Percentiles rank a stretch among this genome's conserved stretches.
Conservation (phyloP, 2,888 invertebrate genomes). For the Thymelicus lineola region DNA sequence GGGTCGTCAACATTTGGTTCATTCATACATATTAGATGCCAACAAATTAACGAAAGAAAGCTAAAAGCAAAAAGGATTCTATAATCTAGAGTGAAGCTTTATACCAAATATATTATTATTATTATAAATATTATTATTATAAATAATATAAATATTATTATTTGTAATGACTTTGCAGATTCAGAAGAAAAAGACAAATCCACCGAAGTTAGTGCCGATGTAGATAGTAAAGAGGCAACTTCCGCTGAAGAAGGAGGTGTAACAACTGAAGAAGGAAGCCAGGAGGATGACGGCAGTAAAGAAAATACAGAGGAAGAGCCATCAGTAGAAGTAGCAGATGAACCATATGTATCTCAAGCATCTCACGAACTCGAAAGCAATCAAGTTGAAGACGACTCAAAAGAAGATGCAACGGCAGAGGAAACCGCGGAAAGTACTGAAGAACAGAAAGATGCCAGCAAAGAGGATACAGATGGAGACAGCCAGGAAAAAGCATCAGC, state of each 20-base stretch:
- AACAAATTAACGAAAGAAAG: no score
- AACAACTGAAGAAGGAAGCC: slow-evolving; percentile 57
- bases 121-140: no score
- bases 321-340: slow-evolving; percentile 78
- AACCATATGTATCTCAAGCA: slow-evolving; percentile 76
- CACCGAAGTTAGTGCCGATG: slow-evolving; percentile 78
- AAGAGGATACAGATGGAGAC: slow-evolving; percentile 60
- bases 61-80: no score
- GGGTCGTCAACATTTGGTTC: no score
- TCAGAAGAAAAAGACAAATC: slow-evolving; percentile 81
- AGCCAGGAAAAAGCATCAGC: slow-evolving; percentile 73
- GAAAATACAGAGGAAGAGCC: slow-evolving; percentile 68
- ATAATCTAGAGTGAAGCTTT: no score
- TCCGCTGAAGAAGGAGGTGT: slow-evolving; percentile 71
- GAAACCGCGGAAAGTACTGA: slow-evolving; percentile 66
- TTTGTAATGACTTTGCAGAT: slow-evolving; percentile 57
- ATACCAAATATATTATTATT: no score
- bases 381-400: slow-evolving; percentile 66
- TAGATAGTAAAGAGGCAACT: slow-evolving; percentile 73
- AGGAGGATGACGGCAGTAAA: slow-evolving; percentile 59
- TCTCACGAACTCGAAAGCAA: slow-evolving; percentile 76
- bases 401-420: slow-evolving; percentile 62
- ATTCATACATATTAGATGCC: no score
- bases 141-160: no score
- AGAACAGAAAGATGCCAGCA: slow-evolving; percentile 54